Evolutionary conservation across 2,113 vertebrate species (phyloP).

Genomic region (Ammodytes marinus): DNA sequence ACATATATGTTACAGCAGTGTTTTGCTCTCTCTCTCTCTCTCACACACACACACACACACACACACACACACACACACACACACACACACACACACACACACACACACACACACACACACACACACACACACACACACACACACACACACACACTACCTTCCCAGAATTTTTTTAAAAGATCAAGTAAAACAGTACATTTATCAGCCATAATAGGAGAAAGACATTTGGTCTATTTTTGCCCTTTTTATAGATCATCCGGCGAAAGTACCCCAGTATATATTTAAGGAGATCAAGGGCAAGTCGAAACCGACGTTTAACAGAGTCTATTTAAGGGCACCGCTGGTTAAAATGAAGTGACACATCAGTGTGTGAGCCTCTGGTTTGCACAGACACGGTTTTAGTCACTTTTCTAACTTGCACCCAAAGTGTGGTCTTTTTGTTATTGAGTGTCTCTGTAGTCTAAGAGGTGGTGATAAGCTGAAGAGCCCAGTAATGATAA

Average conservation of each 20-base stretch:
- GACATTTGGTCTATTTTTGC: conserved; percentile 1
- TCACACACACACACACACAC: not conserved
- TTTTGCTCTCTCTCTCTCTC: not conserved
- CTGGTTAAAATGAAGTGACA: conserved; percentile 3
- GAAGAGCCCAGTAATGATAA: too few relatives aligned
- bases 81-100: not conserved
- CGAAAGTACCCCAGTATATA: not conserved
- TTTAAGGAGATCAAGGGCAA: not conserved
- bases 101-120: conserved; percentile 32
- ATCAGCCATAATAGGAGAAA: not conserved
- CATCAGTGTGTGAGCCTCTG: not conserved
- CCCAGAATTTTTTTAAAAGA: conserved; percentile 4
- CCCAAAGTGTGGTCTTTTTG: conserved; percentile 9
- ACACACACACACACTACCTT: too few relatives aligned
- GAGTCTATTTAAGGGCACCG: not conserved
- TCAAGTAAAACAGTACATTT: conserved; percentile 1
- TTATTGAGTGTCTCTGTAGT: not conserved
- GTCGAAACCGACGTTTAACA: conserved; percentile 9
- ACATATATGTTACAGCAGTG: not conserved
- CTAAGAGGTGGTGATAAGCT: not conserved
- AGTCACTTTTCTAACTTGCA: not conserved
- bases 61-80: not conserved
- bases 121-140: too few relatives aligned
- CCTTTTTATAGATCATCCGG: not conserved
- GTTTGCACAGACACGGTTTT: conserved; percentile 4